phyloP scores from a whole-genome alignment of 2,113 vertebrate species.

The Eonycteris spelaea region DNA sequence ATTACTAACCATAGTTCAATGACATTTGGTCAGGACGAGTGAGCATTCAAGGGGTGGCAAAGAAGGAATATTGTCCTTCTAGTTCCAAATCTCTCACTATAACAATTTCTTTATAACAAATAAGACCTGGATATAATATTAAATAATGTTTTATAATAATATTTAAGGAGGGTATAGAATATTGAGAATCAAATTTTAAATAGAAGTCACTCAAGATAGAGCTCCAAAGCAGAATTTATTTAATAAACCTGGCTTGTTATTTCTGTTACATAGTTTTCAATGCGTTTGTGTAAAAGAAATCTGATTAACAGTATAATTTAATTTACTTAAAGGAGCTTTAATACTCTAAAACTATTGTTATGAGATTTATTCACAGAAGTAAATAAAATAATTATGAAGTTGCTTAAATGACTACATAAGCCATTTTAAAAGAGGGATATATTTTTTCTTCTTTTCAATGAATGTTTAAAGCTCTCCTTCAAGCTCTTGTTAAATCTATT shows the following conservation, averaged over 20 bases:
- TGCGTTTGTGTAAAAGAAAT: conserved; percentile 17
- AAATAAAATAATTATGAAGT: conserved; percentile 78
- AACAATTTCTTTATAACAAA: conserved; percentile 3
- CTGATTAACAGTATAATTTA: conserved; percentile 49
- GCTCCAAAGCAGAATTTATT: conserved; percentile 34
- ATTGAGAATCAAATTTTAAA: not conserved
- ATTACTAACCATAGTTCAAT: not conserved
- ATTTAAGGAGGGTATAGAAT: not conserved
- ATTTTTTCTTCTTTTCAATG: conserved; percentile 78
- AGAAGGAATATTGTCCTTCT: not conserved
- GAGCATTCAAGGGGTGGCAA: not conserved
- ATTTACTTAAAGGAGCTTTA: conserved; percentile 39
- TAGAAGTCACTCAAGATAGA: not conserved
- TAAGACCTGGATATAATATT: not conserved
- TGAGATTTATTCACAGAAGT: conserved; percentile 60
- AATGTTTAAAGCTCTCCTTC: conserved; percentile 86
- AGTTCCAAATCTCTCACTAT: not conserved
- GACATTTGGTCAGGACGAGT: not conserved
- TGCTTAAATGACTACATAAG: conserved; percentile 70
- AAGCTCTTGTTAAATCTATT: conserved; percentile 94
- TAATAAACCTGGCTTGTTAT: not conserved
- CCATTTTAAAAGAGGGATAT: conserved; percentile 75
- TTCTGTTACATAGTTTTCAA: not conserved
- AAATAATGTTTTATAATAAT: conserved; percentile 14
- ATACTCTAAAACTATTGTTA: conserved; percentile 62